Conservation (phyloP, 2,113 vertebrate species). For the Myanophis thanlyinensis region DNA sequence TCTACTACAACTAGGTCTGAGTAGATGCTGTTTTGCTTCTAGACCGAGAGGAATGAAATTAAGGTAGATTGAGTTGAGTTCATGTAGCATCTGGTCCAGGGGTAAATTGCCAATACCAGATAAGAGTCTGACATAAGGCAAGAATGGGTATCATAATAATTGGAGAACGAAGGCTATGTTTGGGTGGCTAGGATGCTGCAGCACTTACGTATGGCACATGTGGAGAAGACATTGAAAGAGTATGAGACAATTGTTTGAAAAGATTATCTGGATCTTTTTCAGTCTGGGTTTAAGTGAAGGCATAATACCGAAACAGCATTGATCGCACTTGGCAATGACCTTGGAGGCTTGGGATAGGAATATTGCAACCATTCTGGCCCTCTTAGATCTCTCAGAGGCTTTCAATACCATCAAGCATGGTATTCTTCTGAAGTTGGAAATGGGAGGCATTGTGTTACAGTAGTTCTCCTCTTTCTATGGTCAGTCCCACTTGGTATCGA, state of each 20-base stretch:
- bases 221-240: not conserved
- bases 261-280: not conserved
- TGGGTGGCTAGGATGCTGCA: not conserved
- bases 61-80: not conserved
- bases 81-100: not conserved
- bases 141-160: not conserved
- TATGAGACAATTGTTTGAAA: not conserved
- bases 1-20: not conserved
- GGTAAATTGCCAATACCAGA: not conserved
- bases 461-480: too few relatives aligned
- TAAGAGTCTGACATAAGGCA: not conserved
- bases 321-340: too few relatives aligned
- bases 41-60: not conserved
- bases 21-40: not conserved
- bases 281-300: too few relatives aligned
- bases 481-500: too few relatives aligned
- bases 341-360: too few relatives aligned
- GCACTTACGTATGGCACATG: not conserved
- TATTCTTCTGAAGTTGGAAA: too few relatives aligned
- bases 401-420: too few relatives aligned
- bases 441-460: too few relatives aligned
- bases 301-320: too few relatives aligned
- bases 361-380: too few relatives aligned
- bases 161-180: not conserved
- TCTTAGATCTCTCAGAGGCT: too few relatives aligned